phyloP scores from a whole-genome alignment of 1,140 invertebrate genomes.

The Habropoda laboriosa region DNA sequence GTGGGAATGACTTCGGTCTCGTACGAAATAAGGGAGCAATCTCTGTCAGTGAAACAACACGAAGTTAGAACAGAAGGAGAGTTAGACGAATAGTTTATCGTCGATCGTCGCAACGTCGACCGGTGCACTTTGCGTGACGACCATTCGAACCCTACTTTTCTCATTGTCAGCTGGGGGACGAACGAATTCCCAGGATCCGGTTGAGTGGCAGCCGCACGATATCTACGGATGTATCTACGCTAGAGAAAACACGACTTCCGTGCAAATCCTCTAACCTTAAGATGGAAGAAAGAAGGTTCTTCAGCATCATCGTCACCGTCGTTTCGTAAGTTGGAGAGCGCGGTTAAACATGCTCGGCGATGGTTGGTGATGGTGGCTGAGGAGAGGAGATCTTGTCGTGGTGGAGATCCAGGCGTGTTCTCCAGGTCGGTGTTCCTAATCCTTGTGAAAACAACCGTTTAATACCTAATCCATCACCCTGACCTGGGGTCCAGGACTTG shows the following conservation, averaged over 20 bases:
- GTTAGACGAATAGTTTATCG: slow-evolving; percentile 33
- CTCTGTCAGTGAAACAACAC: not conserved
- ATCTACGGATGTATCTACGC: slow-evolving; percentile 42
- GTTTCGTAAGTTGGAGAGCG: not conserved
- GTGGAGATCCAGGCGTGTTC: not conserved
- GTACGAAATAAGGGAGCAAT: no score
- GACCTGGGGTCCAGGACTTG: not conserved
- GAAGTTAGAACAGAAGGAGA: not conserved
- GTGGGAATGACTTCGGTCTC: no score
- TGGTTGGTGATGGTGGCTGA: no score
- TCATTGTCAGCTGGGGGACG: slow-evolving; percentile 48
- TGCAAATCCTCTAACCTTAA: slow-evolving; percentile 36
- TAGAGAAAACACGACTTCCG: slow-evolving; percentile 59
- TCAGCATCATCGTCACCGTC: not conserved
- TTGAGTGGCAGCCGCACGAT: slow-evolving; percentile 38
- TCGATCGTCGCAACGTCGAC: slow-evolving; percentile 2
- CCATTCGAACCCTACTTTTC: slow-evolving; percentile 48
- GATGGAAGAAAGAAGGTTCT: not conserved
- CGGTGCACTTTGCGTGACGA: slow-evolving; percentile 47
- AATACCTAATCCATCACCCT: slow-evolving; percentile 74
- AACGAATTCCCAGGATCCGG: slow-evolving; percentile 41
- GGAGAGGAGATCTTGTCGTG: not conserved
- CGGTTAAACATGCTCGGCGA: no score
- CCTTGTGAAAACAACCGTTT: slow-evolving; percentile 76
- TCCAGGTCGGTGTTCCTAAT: slow-evolving; percentile 58